Conservation (phyloP, 2,797 vertebrate species). For the Muraenolepis orangiensis region DNA sequence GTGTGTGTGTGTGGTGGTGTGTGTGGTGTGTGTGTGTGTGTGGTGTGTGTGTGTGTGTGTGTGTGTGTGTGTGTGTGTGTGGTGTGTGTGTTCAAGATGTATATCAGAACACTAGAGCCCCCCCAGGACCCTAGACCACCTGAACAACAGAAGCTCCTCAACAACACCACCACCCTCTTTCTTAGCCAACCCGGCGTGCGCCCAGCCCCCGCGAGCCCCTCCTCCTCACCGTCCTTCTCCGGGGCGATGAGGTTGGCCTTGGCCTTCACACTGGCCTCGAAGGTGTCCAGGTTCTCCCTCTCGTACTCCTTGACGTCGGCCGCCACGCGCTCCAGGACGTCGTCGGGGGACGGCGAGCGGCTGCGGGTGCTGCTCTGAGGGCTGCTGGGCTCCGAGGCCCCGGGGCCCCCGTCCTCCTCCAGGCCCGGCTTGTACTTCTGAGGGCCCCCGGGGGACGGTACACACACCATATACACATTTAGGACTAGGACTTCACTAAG, state of each 20-base stretch:
- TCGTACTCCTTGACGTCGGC: slow-evolving; percentile 98
- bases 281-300: slow-evolving; percentile 92
- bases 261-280: slow-evolving; percentile 94
- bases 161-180: too few relatives aligned
- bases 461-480: too few relatives aligned
- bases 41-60: too few relatives aligned
- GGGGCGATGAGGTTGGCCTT: slow-evolving; percentile 96
- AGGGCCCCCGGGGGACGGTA: slow-evolving; percentile 10
- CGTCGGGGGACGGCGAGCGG: slow-evolving; percentile 93
- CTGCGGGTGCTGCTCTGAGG: slow-evolving; percentile 93
- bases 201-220: background rate
- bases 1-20: background rate
- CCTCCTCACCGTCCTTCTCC: slow-evolving; percentile 87
- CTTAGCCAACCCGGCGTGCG: background rate
- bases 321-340: slow-evolving; percentile 92
- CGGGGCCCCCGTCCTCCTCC: slow-evolving; percentile 88
- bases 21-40: too few relatives aligned
- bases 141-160: too few relatives aligned
- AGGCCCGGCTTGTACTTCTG: slow-evolving; percentile 90
- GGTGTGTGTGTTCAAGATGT: too few relatives aligned
- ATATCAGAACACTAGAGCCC: too few relatives aligned
- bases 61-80: too few relatives aligned
- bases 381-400: slow-evolving; percentile 91
- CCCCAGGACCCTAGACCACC: too few relatives aligned
- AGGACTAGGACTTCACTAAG: too few relatives aligned